Evolutionary conservation across 2,888 invertebrate genomes (phyloP), one percentile per base, ranked within the genome.

Genomic region (Rosalia funebris): DNA sequence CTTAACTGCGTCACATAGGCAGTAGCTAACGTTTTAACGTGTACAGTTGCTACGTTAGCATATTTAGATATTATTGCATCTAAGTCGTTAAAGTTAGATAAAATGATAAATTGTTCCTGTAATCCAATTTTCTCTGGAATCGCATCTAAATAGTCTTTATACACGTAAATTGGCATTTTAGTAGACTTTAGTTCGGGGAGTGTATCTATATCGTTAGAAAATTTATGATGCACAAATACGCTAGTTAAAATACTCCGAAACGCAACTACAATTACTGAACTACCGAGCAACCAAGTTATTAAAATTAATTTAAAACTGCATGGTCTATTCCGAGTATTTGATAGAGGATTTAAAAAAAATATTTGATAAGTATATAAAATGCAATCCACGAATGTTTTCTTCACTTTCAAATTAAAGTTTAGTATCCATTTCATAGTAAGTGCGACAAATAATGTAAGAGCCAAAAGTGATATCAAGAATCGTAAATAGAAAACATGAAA

Each of bases 211-310:
- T 45, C 36, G 5, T 14, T 16, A 45, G 19, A 45, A 36, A 19
- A 55, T 36, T 19, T 55, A 12, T 44, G 55, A 11, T 20, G 11
- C 7, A 63, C 34, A 0, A 57, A 45, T 19, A 52, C 31, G 12
- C 53, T 60, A 0, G 36, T 56, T 16, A 53, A 48, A 34, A 41
- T 15, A 1, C 41, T 48, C 11, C 41, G 25, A 7, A 59, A 56
- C 16, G 52, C 12, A 15, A 14, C 17, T 2, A 9, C 20, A 11
- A 56, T 19, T 9, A 60, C 31, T n/a, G 14, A 12, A 39, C 36
- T 41, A 25, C 39, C n/a, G 37, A 47, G 46, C 32, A 56, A 41
- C 53, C 42, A 57, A 10, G 52, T 17, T 14, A 58, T n/a, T 12
- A 50, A 36, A n/a, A 61, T 20, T n/a, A n/a, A n/a, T n/a, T n/a